Evolutionary conservation across 2,888 invertebrate species (phyloP).

Genomic region (Nebria brevicollis): DNA sequence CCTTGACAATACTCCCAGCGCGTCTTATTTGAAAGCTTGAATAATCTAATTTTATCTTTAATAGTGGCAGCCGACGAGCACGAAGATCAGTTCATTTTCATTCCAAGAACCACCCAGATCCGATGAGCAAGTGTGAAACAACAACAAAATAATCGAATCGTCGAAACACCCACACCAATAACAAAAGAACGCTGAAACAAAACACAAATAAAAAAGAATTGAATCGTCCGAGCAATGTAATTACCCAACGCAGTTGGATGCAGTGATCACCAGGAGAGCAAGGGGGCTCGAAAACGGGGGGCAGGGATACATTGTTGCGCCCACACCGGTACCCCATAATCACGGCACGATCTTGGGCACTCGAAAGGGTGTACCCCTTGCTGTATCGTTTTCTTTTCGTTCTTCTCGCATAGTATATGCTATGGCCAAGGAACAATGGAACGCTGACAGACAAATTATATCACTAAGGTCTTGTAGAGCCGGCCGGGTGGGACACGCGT

Average conservation of each 20-base stretch:
- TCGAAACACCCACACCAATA: not conserved
- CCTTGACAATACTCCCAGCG: not conserved
- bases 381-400: not conserved
- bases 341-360: not conserved
- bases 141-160: slow-evolving; percentile 1
- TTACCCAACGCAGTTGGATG: slow-evolving; percentile 30
- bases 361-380: not conserved
- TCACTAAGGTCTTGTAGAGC: slow-evolving; percentile 12
- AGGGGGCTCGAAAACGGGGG: not conserved
- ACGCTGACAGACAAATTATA: slow-evolving; percentile 38
- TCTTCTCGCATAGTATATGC: not conserved
- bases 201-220: not conserved
- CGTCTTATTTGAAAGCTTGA: not conserved
- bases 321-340: slow-evolving; percentile 15
- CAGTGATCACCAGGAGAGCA: not conserved
- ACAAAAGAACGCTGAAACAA: not conserved
- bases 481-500: slow-evolving; percentile 6
- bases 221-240: slow-evolving; percentile 8
- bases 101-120: not conserved
- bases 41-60: not conserved
- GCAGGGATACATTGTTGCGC: slow-evolving; percentile 37
- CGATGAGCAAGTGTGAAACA: not conserved
- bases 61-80: not conserved
- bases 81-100: slow-evolving; percentile 1
- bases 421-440: slow-evolving; percentile 16